Evolutionary conservation across 1,140 invertebrate species (phyloP).

Genomic region (Riptortus pedestris): DNA sequence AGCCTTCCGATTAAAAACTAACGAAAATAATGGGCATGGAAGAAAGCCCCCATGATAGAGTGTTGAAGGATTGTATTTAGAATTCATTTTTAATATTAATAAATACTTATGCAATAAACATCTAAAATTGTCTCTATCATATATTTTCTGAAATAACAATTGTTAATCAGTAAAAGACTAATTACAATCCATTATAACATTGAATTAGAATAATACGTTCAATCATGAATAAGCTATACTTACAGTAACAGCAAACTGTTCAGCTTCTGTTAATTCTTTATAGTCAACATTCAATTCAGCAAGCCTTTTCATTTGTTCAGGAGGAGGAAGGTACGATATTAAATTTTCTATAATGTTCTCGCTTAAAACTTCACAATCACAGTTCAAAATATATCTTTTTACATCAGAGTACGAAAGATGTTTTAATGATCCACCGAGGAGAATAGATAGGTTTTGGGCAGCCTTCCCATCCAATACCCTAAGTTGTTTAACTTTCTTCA

Average conservation of each 20-base stretch:
- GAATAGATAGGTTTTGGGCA: conserved; percentile 89
- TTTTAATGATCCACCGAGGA: conserved; percentile 80
- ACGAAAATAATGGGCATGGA: too few species aligned
- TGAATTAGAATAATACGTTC: too few species aligned
- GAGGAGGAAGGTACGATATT: conserved; percentile 78
- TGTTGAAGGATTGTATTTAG: too few species aligned
- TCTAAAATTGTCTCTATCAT: too few species aligned
- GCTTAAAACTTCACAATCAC: conserved; percentile 73
- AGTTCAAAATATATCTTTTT: conserved; percentile 67
- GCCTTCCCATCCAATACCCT: conserved; percentile 85
- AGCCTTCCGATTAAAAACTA: too few species aligned
- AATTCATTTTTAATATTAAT: too few species aligned
- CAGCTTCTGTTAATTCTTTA: conserved; percentile 79
- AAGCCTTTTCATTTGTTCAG: conserved; percentile 76
- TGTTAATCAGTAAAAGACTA: too few species aligned
- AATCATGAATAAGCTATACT: too few species aligned
- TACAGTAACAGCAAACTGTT: conserved; percentile 90
- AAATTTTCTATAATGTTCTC: conserved; percentile 73
- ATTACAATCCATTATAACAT: too few species aligned
- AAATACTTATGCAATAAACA: too few species aligned
- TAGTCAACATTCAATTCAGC: conserved; percentile 63
- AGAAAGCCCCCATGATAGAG: too few species aligned
- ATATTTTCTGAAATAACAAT: too few species aligned
- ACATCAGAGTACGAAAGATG: conserved; percentile 77
- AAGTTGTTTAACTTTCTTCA: conserved; percentile 82